Percentiles rank a stretch among this genome's conserved stretches.
Conservation (phyloP, 2,888 invertebrate species). For the Temnothorax rugatulus region DNA sequence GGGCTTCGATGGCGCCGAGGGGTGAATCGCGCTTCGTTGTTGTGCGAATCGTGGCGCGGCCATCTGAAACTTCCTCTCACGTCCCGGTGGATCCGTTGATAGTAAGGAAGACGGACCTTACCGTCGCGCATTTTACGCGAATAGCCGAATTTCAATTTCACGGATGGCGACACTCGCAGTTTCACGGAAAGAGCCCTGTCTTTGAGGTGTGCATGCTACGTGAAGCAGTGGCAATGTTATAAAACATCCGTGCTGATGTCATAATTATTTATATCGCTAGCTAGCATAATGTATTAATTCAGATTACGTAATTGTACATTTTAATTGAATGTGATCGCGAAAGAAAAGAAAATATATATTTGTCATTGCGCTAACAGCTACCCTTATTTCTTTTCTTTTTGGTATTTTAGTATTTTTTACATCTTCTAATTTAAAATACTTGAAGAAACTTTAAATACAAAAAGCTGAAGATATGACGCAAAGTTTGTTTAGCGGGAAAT, state of each 20-base stretch:
- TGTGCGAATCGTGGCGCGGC: not conserved
- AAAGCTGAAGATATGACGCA: not conserved
- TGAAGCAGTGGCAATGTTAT: not conserved
- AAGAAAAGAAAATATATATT: not conserved
- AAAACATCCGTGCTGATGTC: not conserved
- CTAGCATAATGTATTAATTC: not conserved
- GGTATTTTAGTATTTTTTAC: not conserved
- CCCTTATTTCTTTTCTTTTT: not conserved
- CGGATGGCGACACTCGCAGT: constrained; percentile 55
- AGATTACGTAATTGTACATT: not conserved
- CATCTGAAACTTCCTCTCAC: constrained; percentile 15
- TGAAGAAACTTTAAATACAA: not conserved
- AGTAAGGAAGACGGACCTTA: constrained; percentile 17
- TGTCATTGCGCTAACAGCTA: not conserved
- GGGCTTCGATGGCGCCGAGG: not conserved
- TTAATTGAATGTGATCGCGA: constrained; percentile 25
- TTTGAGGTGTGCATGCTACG: not conserved
- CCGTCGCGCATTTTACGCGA: constrained; percentile 13
- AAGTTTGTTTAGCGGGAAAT: constrained; percentile 12
- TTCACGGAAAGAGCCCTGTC: not conserved
- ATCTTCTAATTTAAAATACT: not conserved
- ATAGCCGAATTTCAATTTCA: constrained; percentile 73
- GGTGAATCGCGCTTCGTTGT: not conserved
- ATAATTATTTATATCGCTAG: constrained; percentile 34
- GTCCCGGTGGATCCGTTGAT: constrained; percentile 24